Conservation (phyloP, 2,888 invertebrate species). For the Lasius fuliginosus region DNA sequence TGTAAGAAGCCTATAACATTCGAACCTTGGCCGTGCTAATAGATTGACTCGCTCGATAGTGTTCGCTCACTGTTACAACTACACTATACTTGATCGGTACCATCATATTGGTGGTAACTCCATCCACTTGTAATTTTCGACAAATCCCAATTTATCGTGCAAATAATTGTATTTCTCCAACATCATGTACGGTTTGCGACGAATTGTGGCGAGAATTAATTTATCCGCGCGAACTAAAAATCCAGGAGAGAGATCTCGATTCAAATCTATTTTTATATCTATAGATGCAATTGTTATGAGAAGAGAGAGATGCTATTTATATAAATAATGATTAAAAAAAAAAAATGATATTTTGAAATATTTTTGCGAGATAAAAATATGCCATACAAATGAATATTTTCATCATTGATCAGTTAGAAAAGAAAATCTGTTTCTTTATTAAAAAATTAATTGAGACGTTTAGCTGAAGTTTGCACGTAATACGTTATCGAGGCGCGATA, state of each 20-base stretch:
- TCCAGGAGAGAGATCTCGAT: not conserved
- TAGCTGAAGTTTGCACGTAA: not conserved
- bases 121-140: conserved; percentile 24
- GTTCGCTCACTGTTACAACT: conserved; percentile 59
- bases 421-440: not conserved
- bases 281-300: not conserved
- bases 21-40: conserved; percentile 84
- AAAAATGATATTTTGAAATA: not conserved
- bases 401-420: not conserved
- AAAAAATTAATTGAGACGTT: not conserved
- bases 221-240: not conserved
- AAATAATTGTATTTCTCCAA: not conserved
- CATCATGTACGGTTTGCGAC: not conserved
- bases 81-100: conserved; percentile 46
- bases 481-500: not conserved
- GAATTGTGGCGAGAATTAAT: not conserved
- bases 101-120: not conserved
- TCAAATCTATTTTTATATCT: not conserved
- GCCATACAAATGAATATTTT: not conserved
- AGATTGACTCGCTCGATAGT: conserved; percentile 82
- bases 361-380: not conserved
- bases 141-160: not conserved
- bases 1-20: conserved; percentile 77
- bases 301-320: not conserved
- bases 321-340: not conserved